These are phyloP conservation scores for Heterotis niloticus DNA, from an alignment of 2,113 vertebrate species.

Conservation along the genomic window DNA sequence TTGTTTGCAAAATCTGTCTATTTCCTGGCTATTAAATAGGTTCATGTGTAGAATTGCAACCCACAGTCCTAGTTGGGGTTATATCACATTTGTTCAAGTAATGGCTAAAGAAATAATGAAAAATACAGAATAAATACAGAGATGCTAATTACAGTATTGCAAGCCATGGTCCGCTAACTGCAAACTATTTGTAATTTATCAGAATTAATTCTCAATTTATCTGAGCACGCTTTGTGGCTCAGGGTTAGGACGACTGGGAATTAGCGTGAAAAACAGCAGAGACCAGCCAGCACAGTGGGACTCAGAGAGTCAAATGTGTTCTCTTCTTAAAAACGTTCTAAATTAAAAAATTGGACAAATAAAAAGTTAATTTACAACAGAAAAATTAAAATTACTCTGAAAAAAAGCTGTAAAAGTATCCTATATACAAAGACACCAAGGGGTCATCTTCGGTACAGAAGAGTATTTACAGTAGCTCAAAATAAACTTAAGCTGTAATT, in stretches of 20 bases:
- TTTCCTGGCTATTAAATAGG: neutral
- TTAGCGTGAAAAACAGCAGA: neutral
- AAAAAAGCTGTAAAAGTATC: slow-evolving; percentile 22
- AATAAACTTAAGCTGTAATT: neutral
- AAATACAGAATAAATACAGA: too few species aligned
- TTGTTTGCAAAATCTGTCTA: neutral
- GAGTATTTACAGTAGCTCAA: neutral
- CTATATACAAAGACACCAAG: slow-evolving; percentile 36
- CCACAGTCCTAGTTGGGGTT: too few species aligned
- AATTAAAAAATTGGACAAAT: too few species aligned
- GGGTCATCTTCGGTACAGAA: slow-evolving; percentile 12
- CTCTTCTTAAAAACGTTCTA: too few species aligned
- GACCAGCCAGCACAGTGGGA: neutral
- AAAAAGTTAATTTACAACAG: neutral
- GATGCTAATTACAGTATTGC: neutral
- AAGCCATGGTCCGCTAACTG: neutral
- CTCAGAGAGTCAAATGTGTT: neutral
- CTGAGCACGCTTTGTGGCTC: neutral
- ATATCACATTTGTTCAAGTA: neutral
- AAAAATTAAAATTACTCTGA: neutral
- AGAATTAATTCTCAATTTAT: neutral
- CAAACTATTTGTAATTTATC: neutral
- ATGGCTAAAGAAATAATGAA: neutral
- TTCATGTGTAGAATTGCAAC: neutral
- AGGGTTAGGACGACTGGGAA: neutral